Percentiles rank a stretch among this genome's conserved stretches.
These are phyloP conservation scores for Vipera latastei DNA, from an alignment of 2,797 vertebrate genomes.

Conservation along the genomic window DNA sequence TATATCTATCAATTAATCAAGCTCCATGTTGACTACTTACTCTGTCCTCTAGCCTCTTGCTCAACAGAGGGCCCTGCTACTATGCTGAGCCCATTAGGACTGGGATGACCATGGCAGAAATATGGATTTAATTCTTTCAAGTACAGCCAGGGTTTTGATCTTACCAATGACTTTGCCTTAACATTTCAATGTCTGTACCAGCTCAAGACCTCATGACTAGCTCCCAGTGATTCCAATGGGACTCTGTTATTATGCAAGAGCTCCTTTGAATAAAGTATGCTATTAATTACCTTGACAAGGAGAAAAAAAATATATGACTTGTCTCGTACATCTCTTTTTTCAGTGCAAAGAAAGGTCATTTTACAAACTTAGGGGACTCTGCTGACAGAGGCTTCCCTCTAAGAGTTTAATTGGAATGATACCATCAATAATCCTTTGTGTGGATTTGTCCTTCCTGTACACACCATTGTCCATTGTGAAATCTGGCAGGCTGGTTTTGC, in stretches of 20 bases:
- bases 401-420: constrained; percentile 60
- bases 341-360: constrained; percentile 53
- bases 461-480: constrained; percentile 51
- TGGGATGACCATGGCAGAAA: neutral
- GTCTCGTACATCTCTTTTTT: constrained; percentile 20
- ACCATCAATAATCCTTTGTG: constrained; percentile 65
- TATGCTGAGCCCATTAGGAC: neutral
- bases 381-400: constrained; percentile 65
- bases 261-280: constrained; percentile 6
- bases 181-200: neutral
- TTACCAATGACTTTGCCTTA: neutral
- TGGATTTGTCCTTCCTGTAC: constrained; percentile 59
- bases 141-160: neutral
- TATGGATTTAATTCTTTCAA: neutral
- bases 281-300: constrained; percentile 1
- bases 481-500: constrained; percentile 44
- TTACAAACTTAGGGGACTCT: constrained; percentile 18
- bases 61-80: neutral
- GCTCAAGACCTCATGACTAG: neutral
- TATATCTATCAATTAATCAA: neutral
- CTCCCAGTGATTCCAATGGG: neutral
- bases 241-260: neutral
- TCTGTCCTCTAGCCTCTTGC: neutral
- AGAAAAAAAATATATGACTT: constrained; percentile 36
- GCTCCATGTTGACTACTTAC: neutral